Evolutionary conservation across 2,113 vertebrate species (phyloP), one percentile per base, ranked within the genome.

Genomic region (Scophthalmus maximus): DNA sequence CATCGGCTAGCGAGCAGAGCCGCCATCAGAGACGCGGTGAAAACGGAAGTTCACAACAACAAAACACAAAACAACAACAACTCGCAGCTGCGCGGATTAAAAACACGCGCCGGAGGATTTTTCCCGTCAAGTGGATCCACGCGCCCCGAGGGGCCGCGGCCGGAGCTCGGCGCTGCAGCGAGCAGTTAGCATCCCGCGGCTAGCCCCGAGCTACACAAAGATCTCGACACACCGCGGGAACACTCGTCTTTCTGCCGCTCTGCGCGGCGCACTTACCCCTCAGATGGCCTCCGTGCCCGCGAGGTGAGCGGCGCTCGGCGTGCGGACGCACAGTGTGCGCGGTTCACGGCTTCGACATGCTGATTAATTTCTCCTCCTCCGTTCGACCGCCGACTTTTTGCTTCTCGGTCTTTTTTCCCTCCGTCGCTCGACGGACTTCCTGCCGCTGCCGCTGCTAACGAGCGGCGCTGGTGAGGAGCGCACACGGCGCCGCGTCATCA

Each of bases 151-250:
- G 5, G 23, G 10, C 49, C 12, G 49, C 49, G 22, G 49, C 49
- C 9, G 22, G 23, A 25, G 23, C 23, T 26, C 23, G 7, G 25
- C 32, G 62, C 58, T 64, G 74, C 73, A 55, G 56, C 75, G 90
- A 88, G 79, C 83, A 11, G 44, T 47, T 77, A 82, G 77, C 74
- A 62, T 46, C 75, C 52, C 65, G 47, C 12, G 55, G 86, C 82
- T 90, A 91, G 81, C 88, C 89, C 76, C 69, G 57, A 92, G 87
- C 91, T 84, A 94, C 93, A 94, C 93, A 94, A 94, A 94, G 92
- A 91, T 94, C 88, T 79, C 79, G 87, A 87, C 83, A 85, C 74
- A 86, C 76, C 85, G 74, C 85, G 88, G 89, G 81, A 87, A 76
- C 53, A 32, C 79, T 57, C 71, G 25, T 68, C 78, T 90, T 71